These are phyloP conservation scores for Sylvia borin DNA, from an alignment of 2,797 vertebrate genomes.

Conservation along the genomic window DNA sequence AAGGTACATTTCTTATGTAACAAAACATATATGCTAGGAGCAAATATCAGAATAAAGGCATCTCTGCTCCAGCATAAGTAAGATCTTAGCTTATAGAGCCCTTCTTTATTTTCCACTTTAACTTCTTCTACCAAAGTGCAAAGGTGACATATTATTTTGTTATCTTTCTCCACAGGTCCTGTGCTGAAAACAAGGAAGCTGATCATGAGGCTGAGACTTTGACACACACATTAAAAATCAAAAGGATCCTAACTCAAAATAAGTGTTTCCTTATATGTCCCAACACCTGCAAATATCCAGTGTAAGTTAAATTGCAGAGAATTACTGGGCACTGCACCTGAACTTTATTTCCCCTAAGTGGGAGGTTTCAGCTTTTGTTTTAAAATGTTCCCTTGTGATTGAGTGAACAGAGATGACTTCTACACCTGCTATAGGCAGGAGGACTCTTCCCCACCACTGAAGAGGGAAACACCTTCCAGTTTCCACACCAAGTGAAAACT, in stretches of 20 bases:
- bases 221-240: not conserved
- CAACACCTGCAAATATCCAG: not conserved
- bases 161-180: not conserved
- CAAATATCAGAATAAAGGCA: not conserved
- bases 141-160: not conserved
- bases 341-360: not conserved
- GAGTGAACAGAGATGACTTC: not conserved
- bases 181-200: not conserved
- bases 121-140: not conserved
- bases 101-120: not conserved
- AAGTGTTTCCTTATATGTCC: not conserved
- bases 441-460: not conserved
- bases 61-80: not conserved
- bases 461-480: not conserved
- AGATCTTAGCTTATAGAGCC: not conserved
- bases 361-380: not conserved
- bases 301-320: not conserved
- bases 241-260: not conserved
- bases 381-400: not conserved
- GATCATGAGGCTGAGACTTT: not conserved
- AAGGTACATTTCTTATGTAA: not conserved
- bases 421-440: not conserved
- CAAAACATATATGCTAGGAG: not conserved
- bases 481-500: not conserved
- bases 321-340: not conserved